Conservation (phyloP, 2,113 vertebrate species). For the Taxidea taxus region DNA sequence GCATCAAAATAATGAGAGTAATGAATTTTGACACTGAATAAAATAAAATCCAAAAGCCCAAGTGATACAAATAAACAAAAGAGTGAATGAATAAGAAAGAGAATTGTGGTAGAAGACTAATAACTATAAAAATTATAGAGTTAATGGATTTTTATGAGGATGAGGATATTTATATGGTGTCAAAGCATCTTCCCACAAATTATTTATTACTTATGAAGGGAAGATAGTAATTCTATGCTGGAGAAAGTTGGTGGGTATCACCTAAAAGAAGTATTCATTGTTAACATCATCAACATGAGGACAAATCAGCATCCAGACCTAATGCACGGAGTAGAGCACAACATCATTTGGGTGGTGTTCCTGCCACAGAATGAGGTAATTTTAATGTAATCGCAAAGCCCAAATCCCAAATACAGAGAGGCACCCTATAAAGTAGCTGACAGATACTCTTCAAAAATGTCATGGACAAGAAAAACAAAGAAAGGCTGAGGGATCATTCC, state of each 20-base stretch:
- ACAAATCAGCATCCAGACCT: background rate
- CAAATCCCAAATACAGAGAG: background rate
- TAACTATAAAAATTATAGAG: background rate
- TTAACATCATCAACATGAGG: background rate
- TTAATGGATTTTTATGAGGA: background rate
- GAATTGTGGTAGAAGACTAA: background rate
- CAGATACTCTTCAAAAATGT: background rate
- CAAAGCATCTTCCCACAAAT: background rate
- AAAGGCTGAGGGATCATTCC: background rate
- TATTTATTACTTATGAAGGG: background rate
- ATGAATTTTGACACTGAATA: conserved; percentile 14
- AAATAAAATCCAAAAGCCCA: background rate
- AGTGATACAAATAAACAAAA: background rate
- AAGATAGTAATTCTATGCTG: background rate
- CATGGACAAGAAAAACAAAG: background rate
- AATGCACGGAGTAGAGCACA: background rate
- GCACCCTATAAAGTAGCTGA: background rate
- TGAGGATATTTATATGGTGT: background rate
- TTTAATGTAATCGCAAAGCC: background rate
- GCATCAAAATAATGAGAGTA: background rate
- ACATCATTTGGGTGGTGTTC: background rate
- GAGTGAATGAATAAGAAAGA: background rate
- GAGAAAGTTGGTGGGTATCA: background rate
- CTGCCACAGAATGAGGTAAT: background rate
- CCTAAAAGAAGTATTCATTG: background rate